Percentiles rank a stretch among this genome's conserved stretches.
These are phyloP conservation scores for Euura saliciscinereae DNA, from an alignment of 1,140 invertebrate genomes.

Conservation along the genomic window DNA sequence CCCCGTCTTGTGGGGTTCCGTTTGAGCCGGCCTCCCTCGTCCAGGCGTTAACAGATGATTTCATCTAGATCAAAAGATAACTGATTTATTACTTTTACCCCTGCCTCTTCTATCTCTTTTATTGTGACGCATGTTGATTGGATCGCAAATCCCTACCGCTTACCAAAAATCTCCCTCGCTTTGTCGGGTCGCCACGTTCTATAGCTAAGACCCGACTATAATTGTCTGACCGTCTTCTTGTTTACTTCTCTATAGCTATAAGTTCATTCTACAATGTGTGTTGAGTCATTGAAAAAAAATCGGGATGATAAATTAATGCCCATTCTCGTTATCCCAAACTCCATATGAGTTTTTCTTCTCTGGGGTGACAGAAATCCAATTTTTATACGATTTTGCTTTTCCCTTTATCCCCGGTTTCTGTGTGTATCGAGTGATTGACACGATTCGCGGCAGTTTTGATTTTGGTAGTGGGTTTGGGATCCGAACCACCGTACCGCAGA, in stretches of 20 bases:
- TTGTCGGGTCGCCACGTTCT: not conserved
- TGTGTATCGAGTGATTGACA: not conserved
- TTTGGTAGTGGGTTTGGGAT: not conserved
- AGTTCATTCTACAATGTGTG: too few relatives aligned
- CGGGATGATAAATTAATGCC: too few relatives aligned
- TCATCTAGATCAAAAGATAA: constrained; percentile 9
- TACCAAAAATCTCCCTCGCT: constrained; percentile 7
- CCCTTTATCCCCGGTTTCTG: too few relatives aligned
- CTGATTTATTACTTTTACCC: constrained; percentile 10
- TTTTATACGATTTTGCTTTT: too few relatives aligned
- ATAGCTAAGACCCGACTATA: not conserved
- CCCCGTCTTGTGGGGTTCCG: not conserved
- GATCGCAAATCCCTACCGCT: constrained; percentile 1
- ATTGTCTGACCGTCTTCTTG: too few relatives aligned
- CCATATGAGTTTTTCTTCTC: too few relatives aligned
- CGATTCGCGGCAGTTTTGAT: not conserved
- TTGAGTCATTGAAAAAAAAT: too few relatives aligned
- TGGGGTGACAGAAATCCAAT: too few relatives aligned
- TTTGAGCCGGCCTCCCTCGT: not conserved
- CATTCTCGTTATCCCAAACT: too few relatives aligned
- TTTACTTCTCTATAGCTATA: too few relatives aligned
- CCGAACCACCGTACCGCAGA: not conserved
- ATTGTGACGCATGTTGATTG: constrained; percentile 14
- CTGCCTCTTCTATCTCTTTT: not conserved
- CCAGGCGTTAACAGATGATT: constrained; percentile 14